Percentiles rank a stretch among this genome's conserved stretches.
phyloP scores from a whole-genome alignment of 2,888 invertebrate genomes.

The Pterostichus niger region DNA sequence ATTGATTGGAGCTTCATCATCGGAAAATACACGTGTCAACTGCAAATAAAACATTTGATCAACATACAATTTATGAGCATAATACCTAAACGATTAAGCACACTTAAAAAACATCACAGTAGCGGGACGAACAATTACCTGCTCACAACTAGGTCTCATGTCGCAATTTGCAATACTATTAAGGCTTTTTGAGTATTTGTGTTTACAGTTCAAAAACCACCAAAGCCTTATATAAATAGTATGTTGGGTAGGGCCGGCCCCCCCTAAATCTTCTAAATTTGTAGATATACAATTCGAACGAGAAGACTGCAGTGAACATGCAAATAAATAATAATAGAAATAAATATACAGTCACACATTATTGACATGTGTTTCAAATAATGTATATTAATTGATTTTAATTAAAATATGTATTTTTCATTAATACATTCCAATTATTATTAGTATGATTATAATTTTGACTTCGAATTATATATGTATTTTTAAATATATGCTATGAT shows the following conservation, averaged over 20 bases:
- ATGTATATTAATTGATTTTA: conserved; percentile 30
- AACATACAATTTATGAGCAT: conserved; percentile 6
- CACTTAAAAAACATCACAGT: conserved; percentile 60
- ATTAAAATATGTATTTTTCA: conserved; percentile 27
- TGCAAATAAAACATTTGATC: conserved; percentile 75
- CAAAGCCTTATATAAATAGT: conserved; percentile 63
- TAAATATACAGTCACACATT: conserved; percentile 56
- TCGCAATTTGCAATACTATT: conserved; percentile 54
- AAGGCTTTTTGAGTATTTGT: conserved; percentile 55
- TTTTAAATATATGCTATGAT: conserved; percentile 17
- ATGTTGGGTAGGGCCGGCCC: conserved; percentile 61
- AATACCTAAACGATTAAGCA: conserved; percentile 26
- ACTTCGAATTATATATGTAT: conserved; percentile 1
- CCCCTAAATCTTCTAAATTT: conserved; percentile 60
- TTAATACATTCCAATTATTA: conserved; percentile 11
- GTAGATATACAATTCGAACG: conserved; percentile 58
- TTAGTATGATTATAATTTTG: conserved; percentile 1
- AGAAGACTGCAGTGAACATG: conserved; percentile 63
- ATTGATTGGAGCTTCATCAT: conserved; percentile 94
- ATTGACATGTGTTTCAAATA: conserved; percentile 40
- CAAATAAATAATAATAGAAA: conserved; percentile 62
- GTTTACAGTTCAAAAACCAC: conserved; percentile 65
- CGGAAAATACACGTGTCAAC: conserved; percentile 86
- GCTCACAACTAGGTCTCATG: conserved; percentile 59
- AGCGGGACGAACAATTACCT: conserved; percentile 50